These are phyloP conservation scores for Myotis pilosus DNA, from an alignment of 2,797 vertebrate species.

Conservation along the genomic window DNA sequence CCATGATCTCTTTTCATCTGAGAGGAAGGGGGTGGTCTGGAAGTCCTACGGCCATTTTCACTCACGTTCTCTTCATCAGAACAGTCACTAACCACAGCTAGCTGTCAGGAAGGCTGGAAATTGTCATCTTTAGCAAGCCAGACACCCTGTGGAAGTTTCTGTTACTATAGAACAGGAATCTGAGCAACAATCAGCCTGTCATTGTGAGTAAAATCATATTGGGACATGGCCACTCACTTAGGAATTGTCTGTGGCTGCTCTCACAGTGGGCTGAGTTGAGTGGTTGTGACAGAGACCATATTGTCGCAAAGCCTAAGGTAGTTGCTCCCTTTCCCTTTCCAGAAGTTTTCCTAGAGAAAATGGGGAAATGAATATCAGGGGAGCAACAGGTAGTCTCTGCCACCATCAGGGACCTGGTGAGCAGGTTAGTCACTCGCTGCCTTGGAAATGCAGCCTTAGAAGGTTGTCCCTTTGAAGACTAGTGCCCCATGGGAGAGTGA, in stretches of 20 bases:
- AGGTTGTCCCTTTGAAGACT: neutral
- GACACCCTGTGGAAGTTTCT: neutral
- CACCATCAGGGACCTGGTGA: neutral
- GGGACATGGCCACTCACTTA: neutral
- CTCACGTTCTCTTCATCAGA: neutral
- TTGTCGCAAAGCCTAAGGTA: neutral
- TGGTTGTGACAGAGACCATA: neutral
- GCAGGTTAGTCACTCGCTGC: neutral
- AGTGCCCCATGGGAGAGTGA: too few relatives aligned
- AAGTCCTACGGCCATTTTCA: neutral
- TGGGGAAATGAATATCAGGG: neutral
- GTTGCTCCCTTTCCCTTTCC: neutral
- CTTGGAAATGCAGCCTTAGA: neutral
- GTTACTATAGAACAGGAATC: neutral
- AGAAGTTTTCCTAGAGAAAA: neutral
- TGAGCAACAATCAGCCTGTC: neutral
- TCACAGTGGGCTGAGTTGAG: neutral
- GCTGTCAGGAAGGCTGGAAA: constrained; percentile 17
- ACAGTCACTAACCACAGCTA: neutral
- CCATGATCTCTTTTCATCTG: neutral
- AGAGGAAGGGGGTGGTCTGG: neutral
- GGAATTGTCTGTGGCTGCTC: neutral
- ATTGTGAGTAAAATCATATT: neutral
- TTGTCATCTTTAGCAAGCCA: neutral
- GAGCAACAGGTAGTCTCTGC: neutral